Evolutionary conservation across 2,888 invertebrate species (phyloP), one percentile per base, ranked within the genome.

Genomic region (Athrips mouffetella): DNA sequence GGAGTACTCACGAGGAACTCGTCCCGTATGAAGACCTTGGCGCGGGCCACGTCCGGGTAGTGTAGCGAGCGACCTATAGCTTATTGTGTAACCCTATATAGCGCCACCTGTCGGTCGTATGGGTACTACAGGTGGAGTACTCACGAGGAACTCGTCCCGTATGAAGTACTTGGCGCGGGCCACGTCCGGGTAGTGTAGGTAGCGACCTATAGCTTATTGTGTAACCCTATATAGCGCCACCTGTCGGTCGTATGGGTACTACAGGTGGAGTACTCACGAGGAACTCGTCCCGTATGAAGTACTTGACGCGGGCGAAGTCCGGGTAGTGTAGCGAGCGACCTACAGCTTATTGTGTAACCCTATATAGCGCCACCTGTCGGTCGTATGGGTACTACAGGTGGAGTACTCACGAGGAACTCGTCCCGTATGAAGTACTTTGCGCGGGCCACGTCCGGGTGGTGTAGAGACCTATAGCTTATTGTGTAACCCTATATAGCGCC

Each of bases 101-200:
- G n/a, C n/a, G n/a, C n/a, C n/a, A n/a, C n/a, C n/a, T 10, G 27
- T 27, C 27, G 2, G 27, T 2, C 27, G 27, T n/a, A n/a, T n/a
- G 93, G 92, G 27, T 27, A 10, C 27, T 27, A 10, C 10, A 27
- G 27, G 8, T 2, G 10, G 27, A 3, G 5, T 4, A 88, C 94
- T 91, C 83, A 99, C 99, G 91, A 99, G 93, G 91, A 99, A 99
- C 92, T 99, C 98, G 90, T 99, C 99, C 84, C 99, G 92, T 84
- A 99, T 99, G 91, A 99, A 99, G 93, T 99, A 99, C 93, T 99
- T 99, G 89, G 99, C 99, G 89, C 98, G 92, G 80, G 98, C 95
- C 70, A 99, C 98, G 89, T 98, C 97, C 59, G 94, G 93, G 63
- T 94, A 94, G 88, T 96, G 27, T 10, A 10, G 8, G 27, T 27